Evolutionary conservation across 2,113 vertebrate species (phyloP).

Genomic region (Paradoxurus hermaphroditus): DNA sequence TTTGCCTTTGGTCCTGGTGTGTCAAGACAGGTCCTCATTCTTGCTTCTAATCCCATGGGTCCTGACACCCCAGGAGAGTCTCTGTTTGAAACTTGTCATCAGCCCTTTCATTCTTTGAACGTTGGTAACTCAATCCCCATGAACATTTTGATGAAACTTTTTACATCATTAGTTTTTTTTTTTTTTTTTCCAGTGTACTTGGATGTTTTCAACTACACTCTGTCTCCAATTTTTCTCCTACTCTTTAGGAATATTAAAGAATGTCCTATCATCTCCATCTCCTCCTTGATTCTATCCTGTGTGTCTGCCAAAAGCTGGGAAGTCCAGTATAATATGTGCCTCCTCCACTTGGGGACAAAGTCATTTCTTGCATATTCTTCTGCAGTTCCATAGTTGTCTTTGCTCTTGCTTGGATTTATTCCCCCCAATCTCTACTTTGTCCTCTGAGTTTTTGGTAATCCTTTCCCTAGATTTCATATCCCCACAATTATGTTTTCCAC

Average conservation of each 20-base stretch:
- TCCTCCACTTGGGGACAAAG: not conserved
- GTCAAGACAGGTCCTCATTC: not conserved
- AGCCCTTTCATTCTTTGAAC: not conserved
- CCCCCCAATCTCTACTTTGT: not conserved
- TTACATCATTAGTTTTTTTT: not conserved
- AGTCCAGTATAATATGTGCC: not conserved
- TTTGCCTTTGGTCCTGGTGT: not conserved
- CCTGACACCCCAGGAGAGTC: not conserved
- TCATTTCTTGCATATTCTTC: not conserved
- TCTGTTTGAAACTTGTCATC: not conserved
- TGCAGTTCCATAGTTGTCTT: not conserved
- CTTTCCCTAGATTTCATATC: not conserved
- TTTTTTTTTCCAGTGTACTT: not conserved
- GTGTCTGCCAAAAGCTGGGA: not conserved
- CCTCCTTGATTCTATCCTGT: not conserved
- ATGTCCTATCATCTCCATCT: not conserved
- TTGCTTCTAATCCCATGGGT: not conserved
- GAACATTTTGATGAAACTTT: not conserved
- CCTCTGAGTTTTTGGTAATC: not conserved
- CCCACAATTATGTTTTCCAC: not conserved
- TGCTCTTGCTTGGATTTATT: not conserved
- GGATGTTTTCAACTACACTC: not conserved
- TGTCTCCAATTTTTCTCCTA: not conserved
- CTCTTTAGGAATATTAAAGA: not conserved
- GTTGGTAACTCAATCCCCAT: not conserved